Conservation (phyloP, 2,888 invertebrate species). For the Philereme transversata region DNA sequence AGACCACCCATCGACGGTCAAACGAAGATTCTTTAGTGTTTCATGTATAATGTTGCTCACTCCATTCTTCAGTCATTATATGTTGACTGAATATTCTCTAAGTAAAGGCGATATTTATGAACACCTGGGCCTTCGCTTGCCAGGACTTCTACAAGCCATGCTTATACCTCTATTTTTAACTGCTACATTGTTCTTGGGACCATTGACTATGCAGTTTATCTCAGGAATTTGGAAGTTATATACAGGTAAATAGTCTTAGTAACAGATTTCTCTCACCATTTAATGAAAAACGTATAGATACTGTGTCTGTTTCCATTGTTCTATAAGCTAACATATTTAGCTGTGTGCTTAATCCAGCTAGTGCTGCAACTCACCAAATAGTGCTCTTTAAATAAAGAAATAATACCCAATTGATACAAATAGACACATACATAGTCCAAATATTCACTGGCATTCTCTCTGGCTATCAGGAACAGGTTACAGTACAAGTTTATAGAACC, state of each 20-base stretch:
- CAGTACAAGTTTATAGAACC: too few species aligned
- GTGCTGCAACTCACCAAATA: too few species aligned
- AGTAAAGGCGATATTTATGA: conserved; percentile 86
- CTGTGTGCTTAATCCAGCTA: too few species aligned
- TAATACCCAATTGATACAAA: too few species aligned
- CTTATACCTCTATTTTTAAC: conserved; percentile 91
- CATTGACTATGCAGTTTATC: conserved; percentile 88
- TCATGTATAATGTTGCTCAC: conserved; percentile 91
- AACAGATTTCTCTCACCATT: too few species aligned
- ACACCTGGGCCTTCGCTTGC: conserved; percentile 89
- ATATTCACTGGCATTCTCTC: too few species aligned
- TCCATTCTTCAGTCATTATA: conserved; percentile 90
- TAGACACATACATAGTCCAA: too few species aligned
- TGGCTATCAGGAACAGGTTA: too few species aligned
- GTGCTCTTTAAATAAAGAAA: too few species aligned
- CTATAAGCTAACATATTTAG: too few species aligned
- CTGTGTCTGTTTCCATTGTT: too few species aligned
- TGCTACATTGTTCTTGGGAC: conserved; percentile 92
- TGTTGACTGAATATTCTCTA: conserved; percentile 86
- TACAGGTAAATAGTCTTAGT: conserved; percentile 77
- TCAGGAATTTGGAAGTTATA: conserved; percentile 88
- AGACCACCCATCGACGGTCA: conserved; percentile 94
- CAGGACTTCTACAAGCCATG: conserved; percentile 89
- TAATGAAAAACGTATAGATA: too few species aligned
- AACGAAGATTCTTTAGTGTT: conserved; percentile 94